phyloP scores from a whole-genome alignment of 2,113 vertebrate genomes.

The Ammodramus savannarum region DNA sequence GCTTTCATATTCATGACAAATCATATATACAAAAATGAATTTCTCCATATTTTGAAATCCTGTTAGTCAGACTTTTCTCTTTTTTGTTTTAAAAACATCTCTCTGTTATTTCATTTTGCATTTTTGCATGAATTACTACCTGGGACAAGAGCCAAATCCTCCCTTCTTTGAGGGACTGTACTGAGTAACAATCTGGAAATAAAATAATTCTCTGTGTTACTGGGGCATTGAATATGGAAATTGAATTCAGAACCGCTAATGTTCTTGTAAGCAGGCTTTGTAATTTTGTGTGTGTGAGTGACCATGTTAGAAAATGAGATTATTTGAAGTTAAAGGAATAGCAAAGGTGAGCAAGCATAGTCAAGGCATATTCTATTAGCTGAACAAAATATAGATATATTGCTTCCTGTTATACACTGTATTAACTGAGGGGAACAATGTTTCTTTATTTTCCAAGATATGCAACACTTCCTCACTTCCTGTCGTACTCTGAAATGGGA shows the following conservation, averaged over 20 bases:
- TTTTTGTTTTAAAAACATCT: neutral
- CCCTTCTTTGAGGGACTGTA: neutral
- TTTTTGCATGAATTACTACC: neutral
- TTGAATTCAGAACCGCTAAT: neutral
- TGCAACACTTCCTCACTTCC: neutral
- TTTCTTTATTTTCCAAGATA: neutral
- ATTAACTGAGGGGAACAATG: neutral
- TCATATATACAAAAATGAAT: neutral
- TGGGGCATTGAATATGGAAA: neutral
- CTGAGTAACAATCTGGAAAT: neutral
- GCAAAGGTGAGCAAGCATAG: neutral
- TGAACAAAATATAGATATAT: neutral
- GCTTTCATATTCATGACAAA: neutral
- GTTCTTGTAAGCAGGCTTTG: neutral
- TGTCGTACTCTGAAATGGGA: rapidly evolving
- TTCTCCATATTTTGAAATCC: neutral
- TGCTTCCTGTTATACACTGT: neutral
- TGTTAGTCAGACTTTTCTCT: neutral
- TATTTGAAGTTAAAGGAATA: neutral
- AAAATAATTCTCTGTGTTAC: neutral
- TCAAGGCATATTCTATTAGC: neutral
- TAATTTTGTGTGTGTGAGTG: neutral
- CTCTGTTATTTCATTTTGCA: rapidly evolving
- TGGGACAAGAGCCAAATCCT: neutral
- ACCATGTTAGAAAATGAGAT: neutral